Percentiles rank a stretch among this genome's conserved stretches.
Conservation (phyloP, 2,888 invertebrate species). For the Geophilus truncorum region DNA sequence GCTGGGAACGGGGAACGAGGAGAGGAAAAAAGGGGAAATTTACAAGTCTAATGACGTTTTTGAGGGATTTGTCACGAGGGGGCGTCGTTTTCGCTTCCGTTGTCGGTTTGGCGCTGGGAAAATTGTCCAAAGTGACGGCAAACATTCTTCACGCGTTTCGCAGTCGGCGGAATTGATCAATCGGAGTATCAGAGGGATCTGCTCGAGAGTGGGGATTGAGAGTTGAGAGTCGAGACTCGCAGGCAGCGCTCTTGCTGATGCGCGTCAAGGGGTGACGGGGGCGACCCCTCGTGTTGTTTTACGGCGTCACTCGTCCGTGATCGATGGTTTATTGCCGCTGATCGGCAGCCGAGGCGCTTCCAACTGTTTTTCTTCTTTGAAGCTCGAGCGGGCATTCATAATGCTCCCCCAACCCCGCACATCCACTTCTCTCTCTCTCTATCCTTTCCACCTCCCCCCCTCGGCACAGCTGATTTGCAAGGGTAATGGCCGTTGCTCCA, state of each 20-base stretch:
- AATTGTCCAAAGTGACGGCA: not conserved
- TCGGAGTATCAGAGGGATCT: not conserved
- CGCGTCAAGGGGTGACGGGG: not conserved
- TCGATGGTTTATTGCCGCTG: conserved; percentile 22
- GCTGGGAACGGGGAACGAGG: too few species aligned
- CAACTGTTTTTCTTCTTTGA: not conserved
- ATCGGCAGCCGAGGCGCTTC: conserved; percentile 9
- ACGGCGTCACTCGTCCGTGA: conserved; percentile 22
- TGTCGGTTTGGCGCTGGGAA: not conserved
- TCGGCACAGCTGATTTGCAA: not conserved
- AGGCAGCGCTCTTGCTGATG: not conserved
- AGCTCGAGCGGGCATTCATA: not conserved
- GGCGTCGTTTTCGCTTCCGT: not conserved
- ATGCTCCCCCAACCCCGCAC: too few species aligned
- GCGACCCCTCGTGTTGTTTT: conserved; percentile 22
- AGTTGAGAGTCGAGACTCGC: too few species aligned
- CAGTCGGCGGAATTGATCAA: not conserved
- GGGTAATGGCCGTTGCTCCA: not conserved
- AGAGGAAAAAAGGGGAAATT: not conserved
- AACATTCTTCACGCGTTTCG: not conserved
- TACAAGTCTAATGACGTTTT: not conserved
- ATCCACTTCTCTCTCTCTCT: too few species aligned
- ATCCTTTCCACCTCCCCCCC: too few species aligned
- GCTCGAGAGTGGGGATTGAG: too few species aligned
- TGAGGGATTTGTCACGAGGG: not conserved